These are phyloP conservation scores for Watsonalla cultraria DNA, from an alignment of 2,888 invertebrate genomes.

Conservation along the genomic window DNA sequence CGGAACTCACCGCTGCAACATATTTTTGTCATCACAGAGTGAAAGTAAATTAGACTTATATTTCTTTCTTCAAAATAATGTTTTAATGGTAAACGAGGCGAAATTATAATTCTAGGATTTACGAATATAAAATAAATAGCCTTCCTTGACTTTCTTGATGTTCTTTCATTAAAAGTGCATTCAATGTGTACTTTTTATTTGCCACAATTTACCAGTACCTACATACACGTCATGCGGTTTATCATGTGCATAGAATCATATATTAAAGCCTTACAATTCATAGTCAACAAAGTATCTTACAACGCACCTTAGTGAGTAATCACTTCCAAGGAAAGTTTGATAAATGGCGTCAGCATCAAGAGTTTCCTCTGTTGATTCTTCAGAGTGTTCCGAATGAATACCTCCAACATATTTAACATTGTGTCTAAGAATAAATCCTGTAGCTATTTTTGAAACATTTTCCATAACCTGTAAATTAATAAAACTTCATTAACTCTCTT, in stretches of 20 bases:
- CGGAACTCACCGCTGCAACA: constrained; percentile 39
- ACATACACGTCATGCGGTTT: too few species aligned
- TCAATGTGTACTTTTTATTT: too few species aligned
- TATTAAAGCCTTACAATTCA: not conserved
- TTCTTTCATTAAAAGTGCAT: too few species aligned
- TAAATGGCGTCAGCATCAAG: not conserved
- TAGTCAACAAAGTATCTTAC: not conserved
- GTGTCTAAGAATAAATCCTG: constrained; percentile 21
- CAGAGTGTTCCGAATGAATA: not conserved
- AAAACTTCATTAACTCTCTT: too few species aligned
- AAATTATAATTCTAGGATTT: too few species aligned
- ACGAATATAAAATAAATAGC: too few species aligned
- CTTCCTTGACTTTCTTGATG: too few species aligned
- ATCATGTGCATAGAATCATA: too few species aligned
- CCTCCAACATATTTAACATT: not conserved
- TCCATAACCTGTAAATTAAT: constrained; percentile 27
- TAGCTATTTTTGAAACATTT: constrained; percentile 29
- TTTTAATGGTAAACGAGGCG: too few species aligned
- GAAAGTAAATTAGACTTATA: too few species aligned
- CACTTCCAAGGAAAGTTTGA: not conserved
- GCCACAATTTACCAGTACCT: too few species aligned
- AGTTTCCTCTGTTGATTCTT: constrained; percentile 7
- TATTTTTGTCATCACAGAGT: too few species aligned
- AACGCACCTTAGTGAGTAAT: not conserved
- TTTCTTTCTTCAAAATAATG: not conserved